Evolutionary conservation across 2,113 vertebrate species (phyloP), one percentile per base, ranked within the genome.

Genomic region (Ciconia maguari): DNA sequence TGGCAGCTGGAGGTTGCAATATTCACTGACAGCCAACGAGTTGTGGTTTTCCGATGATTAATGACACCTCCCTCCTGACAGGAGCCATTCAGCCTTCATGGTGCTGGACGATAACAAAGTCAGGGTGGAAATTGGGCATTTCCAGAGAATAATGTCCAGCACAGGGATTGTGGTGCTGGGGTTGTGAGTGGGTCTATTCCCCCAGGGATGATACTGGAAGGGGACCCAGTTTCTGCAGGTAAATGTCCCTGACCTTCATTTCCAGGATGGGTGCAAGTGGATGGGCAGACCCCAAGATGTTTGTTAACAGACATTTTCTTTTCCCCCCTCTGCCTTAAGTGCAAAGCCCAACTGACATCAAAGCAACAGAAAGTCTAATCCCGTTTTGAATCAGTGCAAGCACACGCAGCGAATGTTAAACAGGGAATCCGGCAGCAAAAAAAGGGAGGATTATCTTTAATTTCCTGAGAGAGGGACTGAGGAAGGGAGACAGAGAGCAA

Each of bases 361-460:
- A 97, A 97, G 97, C 94, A 95, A 76, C 52, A 89, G 92, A 96
- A 97, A 95, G 77, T 92, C 90, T 96, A 95, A 97, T 97, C 97
- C 97, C 26, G 4, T 96, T 96, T 89, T 96, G 97, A 97, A 96
- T 96, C 93, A 52, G 93, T 22, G 77, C 86, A 83, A 89, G 96
- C 89, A 65, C 96, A 96, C 32, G 25, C 91, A 94, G 93, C 9
- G 96, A 97, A 97, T 97, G 96, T 95, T 97, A 97, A 97, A 95
- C 88, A 97, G 96, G 91, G 94, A 93, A 95, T 94, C 83, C 7
- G 3, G 71, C 83, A 76, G 95, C 64, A 85, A 89, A 84, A 97
- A 89, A 87, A 71, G 29, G 88, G 83, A 93, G 92, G 93, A 93
- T 96, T 96, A 97, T 97, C 91, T 95, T 97, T 96, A 95, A 96